Conservation (phyloP, 2,113 vertebrate species). For the Corapipo altera region DNA sequence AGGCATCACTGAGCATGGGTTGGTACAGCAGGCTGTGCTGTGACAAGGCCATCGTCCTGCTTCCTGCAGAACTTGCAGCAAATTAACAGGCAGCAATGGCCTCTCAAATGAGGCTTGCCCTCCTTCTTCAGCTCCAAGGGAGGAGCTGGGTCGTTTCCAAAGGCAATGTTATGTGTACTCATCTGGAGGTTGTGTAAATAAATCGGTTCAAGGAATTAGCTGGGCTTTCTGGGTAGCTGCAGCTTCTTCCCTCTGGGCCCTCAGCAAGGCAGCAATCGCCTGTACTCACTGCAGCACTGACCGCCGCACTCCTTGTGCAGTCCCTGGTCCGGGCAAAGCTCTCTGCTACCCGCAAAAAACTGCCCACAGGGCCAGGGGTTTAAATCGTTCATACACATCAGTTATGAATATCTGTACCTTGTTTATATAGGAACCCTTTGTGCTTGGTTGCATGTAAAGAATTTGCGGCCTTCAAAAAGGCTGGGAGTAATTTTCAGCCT, state of each 20-base stretch:
- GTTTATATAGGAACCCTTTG: background rate
- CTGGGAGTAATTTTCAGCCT: background rate
- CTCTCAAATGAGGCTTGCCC: background rate
- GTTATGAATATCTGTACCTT: background rate
- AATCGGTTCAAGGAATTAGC: background rate
- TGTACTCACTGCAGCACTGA: fast-evolving
- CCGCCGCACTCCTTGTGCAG: fast-evolving
- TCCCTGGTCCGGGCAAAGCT: fast-evolving
- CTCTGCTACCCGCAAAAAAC: background rate
- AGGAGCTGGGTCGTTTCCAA: background rate
- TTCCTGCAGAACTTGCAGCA: background rate
- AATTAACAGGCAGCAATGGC: background rate
- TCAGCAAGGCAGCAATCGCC: fast-evolving
- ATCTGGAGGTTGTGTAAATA: slow-evolving; percentile 35
- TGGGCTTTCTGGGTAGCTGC: background rate
- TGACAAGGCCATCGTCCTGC: fast-evolving
- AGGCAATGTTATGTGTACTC: background rate
- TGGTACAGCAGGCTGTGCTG: fast-evolving
- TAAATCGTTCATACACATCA: background rate
- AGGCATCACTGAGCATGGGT: fast-evolving
- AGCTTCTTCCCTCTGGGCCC: background rate
- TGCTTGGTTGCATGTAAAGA: background rate
- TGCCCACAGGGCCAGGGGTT: fast-evolving
- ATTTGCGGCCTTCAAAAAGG: background rate
- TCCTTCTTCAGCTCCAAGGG: background rate